Percentiles rank a stretch among this genome's conserved stretches.
Conservation (phyloP, 2,888 invertebrate species). For the Phyto melanocephala region DNA sequence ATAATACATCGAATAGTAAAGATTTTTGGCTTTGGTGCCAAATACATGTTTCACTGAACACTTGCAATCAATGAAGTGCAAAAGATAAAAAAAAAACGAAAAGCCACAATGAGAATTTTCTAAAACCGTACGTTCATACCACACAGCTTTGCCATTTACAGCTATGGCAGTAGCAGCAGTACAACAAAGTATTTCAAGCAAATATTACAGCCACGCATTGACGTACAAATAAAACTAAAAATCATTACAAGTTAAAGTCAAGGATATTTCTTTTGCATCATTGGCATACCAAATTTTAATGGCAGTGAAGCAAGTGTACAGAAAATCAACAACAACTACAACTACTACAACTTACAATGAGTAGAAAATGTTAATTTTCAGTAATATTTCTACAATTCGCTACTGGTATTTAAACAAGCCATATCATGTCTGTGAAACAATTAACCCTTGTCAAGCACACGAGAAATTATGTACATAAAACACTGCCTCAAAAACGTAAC, state of each 20-base stretch:
- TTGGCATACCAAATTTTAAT: slow-evolving; percentile 16
- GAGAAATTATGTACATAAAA: too few species aligned
- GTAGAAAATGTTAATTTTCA: slow-evolving; percentile 7
- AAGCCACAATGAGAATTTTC: slow-evolving; percentile 50
- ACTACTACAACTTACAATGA: not conserved
- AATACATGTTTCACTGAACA: slow-evolving; percentile 61
- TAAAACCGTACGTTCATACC: not conserved
- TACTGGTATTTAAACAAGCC: slow-evolving; percentile 17
- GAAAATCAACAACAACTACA: not conserved
- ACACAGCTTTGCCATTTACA: slow-evolving; percentile 4
- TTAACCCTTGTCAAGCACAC: too few species aligned
- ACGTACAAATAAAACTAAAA: not conserved
- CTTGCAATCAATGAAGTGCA: slow-evolving; percentile 47
- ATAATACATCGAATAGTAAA: slow-evolving; percentile 48
- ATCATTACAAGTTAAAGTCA: slow-evolving; percentile 9
- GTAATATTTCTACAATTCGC: slow-evolving; percentile 12
- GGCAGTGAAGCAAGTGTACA: not conserved
- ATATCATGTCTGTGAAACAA: not conserved
- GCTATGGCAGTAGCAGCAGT: not conserved
- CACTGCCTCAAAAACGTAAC: too few species aligned
- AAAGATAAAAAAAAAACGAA: not conserved
- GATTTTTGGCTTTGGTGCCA: slow-evolving; percentile 61
- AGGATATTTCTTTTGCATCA: slow-evolving; percentile 30
- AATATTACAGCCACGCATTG: not conserved
- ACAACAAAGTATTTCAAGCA: not conserved